Percentiles rank a stretch among this genome's conserved stretches.
phyloP scores from a whole-genome alignment of 2,797 vertebrate species.

The Siniperca undulata region DNA sequence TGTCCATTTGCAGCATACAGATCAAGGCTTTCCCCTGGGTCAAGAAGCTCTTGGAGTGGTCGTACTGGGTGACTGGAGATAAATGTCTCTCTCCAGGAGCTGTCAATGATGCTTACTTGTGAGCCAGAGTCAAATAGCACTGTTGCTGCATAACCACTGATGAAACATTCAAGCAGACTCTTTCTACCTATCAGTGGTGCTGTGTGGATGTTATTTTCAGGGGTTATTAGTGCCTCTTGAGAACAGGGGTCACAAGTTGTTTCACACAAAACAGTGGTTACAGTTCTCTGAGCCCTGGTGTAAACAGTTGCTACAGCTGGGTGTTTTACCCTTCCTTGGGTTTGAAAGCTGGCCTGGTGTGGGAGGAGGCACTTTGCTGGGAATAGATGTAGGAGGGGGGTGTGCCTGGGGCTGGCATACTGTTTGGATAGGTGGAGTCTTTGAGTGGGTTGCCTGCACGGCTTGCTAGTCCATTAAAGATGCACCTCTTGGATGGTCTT shows the following conservation, averaged over 20 bases:
- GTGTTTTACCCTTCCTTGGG: not conserved
- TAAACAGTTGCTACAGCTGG: slow-evolving; percentile 17
- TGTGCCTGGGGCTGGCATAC: not conserved
- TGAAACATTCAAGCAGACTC: slow-evolving; percentile 34
- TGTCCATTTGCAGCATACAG: slow-evolving; percentile 29
- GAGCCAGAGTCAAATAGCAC: slow-evolving; percentile 42
- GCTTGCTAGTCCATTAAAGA: slow-evolving; percentile 26
- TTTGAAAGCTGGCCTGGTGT: not conserved
- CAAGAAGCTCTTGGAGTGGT: slow-evolving; percentile 22
- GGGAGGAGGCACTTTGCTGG: not conserved
- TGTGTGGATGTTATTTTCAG: not conserved
- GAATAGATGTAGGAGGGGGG: too few species aligned
- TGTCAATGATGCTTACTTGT: slow-evolving; percentile 51
- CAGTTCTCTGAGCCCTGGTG: slow-evolving; percentile 9
- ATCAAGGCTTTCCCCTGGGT: not conserved
- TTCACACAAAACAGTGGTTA: slow-evolving; percentile 31
- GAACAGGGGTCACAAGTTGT: not conserved
- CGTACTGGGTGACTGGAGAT: not conserved
- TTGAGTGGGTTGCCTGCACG: not conserved
- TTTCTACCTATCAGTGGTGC: slow-evolving; percentile 23
- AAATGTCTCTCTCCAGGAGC: not conserved
- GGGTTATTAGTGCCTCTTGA: not conserved
- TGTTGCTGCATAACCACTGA: slow-evolving; percentile 20
- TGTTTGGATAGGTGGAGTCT: not conserved
- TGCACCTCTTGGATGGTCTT: not conserved